Percentiles rank a stretch among this genome's conserved stretches.
Evolutionary conservation across 2,888 invertebrate species (phyloP).

Genomic region (Encarsia formosa): DNA sequence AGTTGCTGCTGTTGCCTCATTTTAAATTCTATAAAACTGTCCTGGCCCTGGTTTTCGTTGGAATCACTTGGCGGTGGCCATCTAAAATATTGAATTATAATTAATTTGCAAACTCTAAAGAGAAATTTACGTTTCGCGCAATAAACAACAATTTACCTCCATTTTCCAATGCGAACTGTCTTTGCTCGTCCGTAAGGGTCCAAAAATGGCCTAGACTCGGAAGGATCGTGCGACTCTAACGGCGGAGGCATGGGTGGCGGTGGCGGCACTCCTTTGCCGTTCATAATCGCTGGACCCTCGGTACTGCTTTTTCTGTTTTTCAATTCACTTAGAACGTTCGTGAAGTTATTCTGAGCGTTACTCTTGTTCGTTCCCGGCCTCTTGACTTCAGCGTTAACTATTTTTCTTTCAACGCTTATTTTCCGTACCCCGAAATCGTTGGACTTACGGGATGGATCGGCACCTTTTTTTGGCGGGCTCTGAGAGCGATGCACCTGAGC

Average conservation of each 20-base stretch:
- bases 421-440: slow-evolving; percentile 42
- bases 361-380: slow-evolving; percentile 40
- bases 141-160: slow-evolving; percentile 57
- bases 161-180: slow-evolving; percentile 91
- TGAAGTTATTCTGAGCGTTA: slow-evolving; percentile 52
- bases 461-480: slow-evolving; percentile 45
- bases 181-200: slow-evolving; percentile 91
- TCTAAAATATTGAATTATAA: slow-evolving; percentile 28
- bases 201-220: slow-evolving; percentile 76
- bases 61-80: slow-evolving; percentile 88
- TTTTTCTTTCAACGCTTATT: slow-evolving; percentile 41
- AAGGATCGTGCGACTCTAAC: slow-evolving; percentile 73
- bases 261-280: slow-evolving; percentile 58
- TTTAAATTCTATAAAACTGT: slow-evolving; percentile 85
- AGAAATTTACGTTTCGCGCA: background rate
- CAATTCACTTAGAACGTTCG: slow-evolving; percentile 54
- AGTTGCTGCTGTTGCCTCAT: slow-evolving; percentile 67
- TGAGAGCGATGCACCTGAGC: slow-evolving; percentile 52
- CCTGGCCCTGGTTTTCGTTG: slow-evolving; percentile 63
- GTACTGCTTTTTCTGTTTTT: slow-evolving; percentile 53
- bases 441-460: slow-evolving; percentile 39
- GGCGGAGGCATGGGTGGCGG: slow-evolving; percentile 90
- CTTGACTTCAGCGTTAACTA: slow-evolving; percentile 38
- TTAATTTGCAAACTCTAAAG: background rate
- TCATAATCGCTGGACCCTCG: slow-evolving; percentile 41